Percentiles rank a stretch among this genome's conserved stretches.
Evolutionary conservation across 2,797 vertebrate species (phyloP).

Genomic region (Choloepus didactylus): DNA sequence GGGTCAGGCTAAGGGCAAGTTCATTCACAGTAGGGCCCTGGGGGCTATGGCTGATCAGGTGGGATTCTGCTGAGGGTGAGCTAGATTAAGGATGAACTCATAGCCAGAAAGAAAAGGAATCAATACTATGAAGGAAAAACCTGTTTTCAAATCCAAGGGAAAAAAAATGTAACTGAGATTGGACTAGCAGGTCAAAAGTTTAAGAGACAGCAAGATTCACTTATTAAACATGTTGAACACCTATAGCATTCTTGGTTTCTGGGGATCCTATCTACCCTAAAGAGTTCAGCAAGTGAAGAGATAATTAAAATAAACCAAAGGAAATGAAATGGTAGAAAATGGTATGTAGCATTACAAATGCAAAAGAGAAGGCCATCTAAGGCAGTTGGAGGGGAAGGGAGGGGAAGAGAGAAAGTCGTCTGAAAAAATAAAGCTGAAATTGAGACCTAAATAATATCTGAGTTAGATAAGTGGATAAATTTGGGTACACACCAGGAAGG

Average conservation of each 20-base stretch:
- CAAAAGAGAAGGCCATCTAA: background rate
- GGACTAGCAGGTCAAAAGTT: background rate
- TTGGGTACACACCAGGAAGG: background rate
- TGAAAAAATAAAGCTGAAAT: background rate
- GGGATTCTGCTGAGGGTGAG: background rate
- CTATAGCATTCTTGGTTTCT: background rate
- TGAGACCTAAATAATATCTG: background rate
- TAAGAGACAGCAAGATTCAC: conserved; percentile 23
- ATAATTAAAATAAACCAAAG: background rate
- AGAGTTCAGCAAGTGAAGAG: background rate
- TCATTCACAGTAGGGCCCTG: background rate
- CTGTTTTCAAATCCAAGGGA: conserved; percentile 2
- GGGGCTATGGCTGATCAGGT: background rate
- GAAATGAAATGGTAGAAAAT: background rate
- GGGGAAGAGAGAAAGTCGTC: background rate
- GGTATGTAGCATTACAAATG: background rate
- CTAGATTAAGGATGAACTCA: conserved; percentile 22
- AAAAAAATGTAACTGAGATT: conserved; percentile 12
- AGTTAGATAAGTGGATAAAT: background rate
- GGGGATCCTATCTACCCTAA: background rate
- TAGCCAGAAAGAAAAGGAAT: background rate
- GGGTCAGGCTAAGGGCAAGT: background rate
- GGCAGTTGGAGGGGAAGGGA: background rate
- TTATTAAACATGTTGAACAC: background rate
- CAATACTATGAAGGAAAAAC: conserved; percentile 44